Evolutionary conservation across 2,797 vertebrate genomes (phyloP), one percentile per base, ranked within the genome.

Genomic region (Ispidina lecontei): DNA sequence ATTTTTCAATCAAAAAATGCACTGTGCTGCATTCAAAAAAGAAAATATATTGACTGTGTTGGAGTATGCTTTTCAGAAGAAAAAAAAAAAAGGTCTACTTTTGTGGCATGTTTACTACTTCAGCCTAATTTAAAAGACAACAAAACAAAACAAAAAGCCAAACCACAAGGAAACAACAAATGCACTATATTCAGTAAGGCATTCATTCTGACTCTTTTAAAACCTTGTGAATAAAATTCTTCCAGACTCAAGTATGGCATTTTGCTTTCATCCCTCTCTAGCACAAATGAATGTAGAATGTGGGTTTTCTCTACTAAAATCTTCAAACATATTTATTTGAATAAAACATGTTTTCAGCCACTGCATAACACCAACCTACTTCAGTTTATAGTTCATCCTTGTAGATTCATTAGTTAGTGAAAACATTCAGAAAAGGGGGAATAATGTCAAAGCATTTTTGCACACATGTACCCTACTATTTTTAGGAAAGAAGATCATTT

Each of bases 1-100:
- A 82, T 94, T 94, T 95, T 88, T 77, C 92, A 93, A 85, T 91
- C 78, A 91, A 54, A 91, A 54, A 88, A 79, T 72, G 89, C 80
- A 92, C 77, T 94, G 87, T 94, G 95, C 81, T 91, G 58, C 69
- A 87, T 73, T 95, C 63, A 59, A 67, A 80, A 74, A 16, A 31
- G 25, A 49, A 88, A 74, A 43, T 92, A 58, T 63, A 90, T 88
- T 81, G 55, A 81, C 43, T 51, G 37, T 60, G 37, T 46, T 90
- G 29, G 29, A 79, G 16, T 82, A 37, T 70, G 35, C 31, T 64
- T 70, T 87, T 87, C 69, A 77, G 63, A 83, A 84, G 52, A 55
- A 69, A 83, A 71, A 79, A 2, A 23, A 39, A 39, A 47, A 67
- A 80, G 25, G 69, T 68, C 28, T 68, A 14, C 74, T 90, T 15